Base-by-base conservation (phyloP, 2,797 vertebrate species). In the Tachyglossus aculeatus region DNA sequence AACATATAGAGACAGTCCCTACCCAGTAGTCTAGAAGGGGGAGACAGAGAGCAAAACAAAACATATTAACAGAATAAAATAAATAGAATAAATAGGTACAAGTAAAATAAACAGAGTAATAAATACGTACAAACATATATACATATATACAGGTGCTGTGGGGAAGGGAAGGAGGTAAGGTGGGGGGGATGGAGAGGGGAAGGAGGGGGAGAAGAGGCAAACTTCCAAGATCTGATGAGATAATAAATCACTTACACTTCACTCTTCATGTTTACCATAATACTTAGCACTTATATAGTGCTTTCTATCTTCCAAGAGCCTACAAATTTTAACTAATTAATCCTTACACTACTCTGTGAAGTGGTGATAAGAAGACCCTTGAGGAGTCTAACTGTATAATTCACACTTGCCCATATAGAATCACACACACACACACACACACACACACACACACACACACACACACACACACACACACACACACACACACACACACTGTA, bases 311-410 rank as follows among this genome's bases (percentile, higher is more conserved):
- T 84, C 63, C 82, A 67, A 82, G 69, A 81, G 54, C 56, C 44
- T 70, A 43, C 31, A 36, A 59, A 81, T 60, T 71, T n/a, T n/a
- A n/a, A n/a, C 69, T 77, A 80, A 82, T 77, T 82, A 86, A 71
- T 78, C 50, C 32, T 70, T 74, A 52, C 32, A 51, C 58, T 71
- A 71, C 71, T 71, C 48, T 55, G 67, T 21, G 68, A 82, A 68
- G 67, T 2, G 63, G 55, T 39, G 74, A 52, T 67, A 74, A 74
- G 60, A 69, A 74, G 57, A 22, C 54, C 47, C 77, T 77, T 52
- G 47, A 79, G 77, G 75, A 82, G 78, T 70, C 53, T 69, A 78
- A 66, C 59, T 66, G 41, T 56, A 58, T 56, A 60, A 55, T 74
- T 78, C 50, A 56, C 59, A 82, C 36, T 76, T 71, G 27, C 60